Evolutionary conservation across 1,140 invertebrate species (phyloP).

Genomic region (Temnothorax curvispinosus): DNA sequence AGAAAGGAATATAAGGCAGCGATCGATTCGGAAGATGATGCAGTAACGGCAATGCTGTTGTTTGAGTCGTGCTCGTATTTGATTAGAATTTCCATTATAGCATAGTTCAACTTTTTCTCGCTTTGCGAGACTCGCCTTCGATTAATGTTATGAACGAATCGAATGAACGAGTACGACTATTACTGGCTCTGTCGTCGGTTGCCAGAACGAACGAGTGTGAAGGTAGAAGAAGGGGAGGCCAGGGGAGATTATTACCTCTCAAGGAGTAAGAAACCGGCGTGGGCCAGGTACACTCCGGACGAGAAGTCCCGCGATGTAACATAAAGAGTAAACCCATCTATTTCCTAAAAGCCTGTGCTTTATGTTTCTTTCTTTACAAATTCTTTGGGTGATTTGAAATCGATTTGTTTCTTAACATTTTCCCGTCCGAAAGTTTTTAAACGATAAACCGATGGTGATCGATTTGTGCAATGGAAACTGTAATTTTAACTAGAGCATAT

Average conservation of each 20-base stretch:
- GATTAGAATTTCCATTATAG: conserved; percentile 67
- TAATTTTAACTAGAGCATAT: neutral
- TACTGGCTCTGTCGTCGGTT: conserved; percentile 71
- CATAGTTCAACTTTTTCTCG: conserved; percentile 20
- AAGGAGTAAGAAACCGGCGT: conserved; percentile 76
- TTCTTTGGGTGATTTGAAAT: neutral
- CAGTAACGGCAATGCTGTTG: conserved; percentile 21
- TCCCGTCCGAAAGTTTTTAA: neutral
- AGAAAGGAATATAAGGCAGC: neutral
- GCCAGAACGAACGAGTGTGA: conserved; percentile 68
- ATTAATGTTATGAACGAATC: conserved; percentile 22
- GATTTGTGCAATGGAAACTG: neutral
- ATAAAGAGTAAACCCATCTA: conserved; percentile 31
- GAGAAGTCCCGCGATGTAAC: conserved; percentile 70
- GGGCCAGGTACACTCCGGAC: conserved; percentile 78
- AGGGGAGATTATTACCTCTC: conserved; percentile 75
- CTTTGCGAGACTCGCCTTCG: conserved; percentile 4
- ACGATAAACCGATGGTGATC: neutral
- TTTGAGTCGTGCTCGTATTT: conserved; percentile 17
- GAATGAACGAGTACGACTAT: conserved; percentile 52
- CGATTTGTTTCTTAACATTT: neutral
- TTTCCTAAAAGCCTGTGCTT: conserved; percentile 17
- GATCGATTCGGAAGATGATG: conserved; percentile 17
- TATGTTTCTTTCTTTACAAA: conserved; percentile 48
- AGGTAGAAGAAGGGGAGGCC: conserved; percentile 63